Percentiles rank a stretch among this genome's conserved stretches.
Evolutionary conservation across 2,888 invertebrate genomes (phyloP).

Genomic region (Mechanitis messenoides): DNA sequence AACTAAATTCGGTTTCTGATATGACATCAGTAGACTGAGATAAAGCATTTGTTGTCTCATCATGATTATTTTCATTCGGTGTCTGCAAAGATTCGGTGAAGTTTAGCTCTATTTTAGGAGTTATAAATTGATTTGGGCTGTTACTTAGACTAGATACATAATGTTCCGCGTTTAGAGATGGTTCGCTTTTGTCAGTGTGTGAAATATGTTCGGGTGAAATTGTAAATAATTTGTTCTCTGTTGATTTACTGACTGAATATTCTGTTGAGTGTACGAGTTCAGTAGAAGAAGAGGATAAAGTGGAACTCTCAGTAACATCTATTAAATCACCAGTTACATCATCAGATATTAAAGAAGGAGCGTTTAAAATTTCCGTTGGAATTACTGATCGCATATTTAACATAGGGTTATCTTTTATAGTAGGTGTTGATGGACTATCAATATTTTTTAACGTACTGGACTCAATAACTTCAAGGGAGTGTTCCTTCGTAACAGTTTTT

Average conservation of each 20-base stretch:
- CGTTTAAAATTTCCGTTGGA: constrained; percentile 55
- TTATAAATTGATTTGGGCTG: neutral
- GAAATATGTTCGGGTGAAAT: constrained; percentile 15
- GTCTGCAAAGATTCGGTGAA: constrained; percentile 10
- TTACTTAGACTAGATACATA: neutral
- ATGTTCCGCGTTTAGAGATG: constrained; percentile 7
- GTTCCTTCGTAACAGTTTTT: constrained; percentile 36
- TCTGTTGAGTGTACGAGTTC: constrained; percentile 20
- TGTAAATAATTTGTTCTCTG: constrained; percentile 15
- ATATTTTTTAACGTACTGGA: constrained; percentile 33
- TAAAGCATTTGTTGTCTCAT: constrained; percentile 45
- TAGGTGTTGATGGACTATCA: constrained; percentile 32
- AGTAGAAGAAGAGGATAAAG: constrained; percentile 30
- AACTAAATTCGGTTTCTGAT: constrained; percentile 62
- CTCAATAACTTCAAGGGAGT: constrained; percentile 34
- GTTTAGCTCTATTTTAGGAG: constrained; percentile 16
- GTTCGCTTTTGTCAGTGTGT: constrained; percentile 18
- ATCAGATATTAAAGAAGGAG: constrained; percentile 47
- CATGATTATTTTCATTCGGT: constrained; percentile 20
- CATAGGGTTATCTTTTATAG: constrained; percentile 51
- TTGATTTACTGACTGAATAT: constrained; percentile 11
- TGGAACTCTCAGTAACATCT: constrained; percentile 37
- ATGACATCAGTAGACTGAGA: constrained; percentile 61
- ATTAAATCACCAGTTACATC: constrained; percentile 46
- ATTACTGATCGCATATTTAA: constrained; percentile 61